phyloP scores from a whole-genome alignment of 92 coral and sea anemone species.

The Palythoa caribaeorum region DNA sequence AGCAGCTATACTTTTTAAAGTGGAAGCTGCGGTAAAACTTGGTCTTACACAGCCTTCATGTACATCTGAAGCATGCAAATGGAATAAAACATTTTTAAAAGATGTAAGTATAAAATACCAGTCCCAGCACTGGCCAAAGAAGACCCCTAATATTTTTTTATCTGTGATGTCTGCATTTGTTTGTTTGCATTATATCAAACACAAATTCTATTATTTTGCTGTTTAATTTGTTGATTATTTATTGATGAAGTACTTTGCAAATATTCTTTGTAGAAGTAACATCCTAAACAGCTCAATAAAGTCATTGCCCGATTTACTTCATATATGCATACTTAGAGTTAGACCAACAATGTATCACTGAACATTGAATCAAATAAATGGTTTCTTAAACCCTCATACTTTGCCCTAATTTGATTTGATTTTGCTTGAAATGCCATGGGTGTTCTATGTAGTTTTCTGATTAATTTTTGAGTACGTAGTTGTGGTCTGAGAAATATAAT shows the following conservation, averaged over 20 bases:
- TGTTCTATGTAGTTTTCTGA: not conserved
- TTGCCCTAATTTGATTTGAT: not conserved
- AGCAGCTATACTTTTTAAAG: conserved; percentile 7
- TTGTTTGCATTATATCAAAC: conserved; percentile 18
- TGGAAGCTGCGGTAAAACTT: conserved; percentile 6
- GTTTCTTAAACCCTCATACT: conserved; percentile 1
- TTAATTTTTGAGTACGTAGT: not conserved
- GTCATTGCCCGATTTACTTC: not conserved
- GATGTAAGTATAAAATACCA: conserved; percentile 18
- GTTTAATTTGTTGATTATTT: conserved; percentile 6
- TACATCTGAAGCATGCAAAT: not conserved
- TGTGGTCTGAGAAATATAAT: not conserved
- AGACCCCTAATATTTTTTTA: not conserved
- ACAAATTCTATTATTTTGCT: conserved; percentile 12
- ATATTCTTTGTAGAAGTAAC: conserved; percentile 7
- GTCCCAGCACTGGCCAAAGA: not conserved
- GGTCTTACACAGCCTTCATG: conserved; percentile 5
- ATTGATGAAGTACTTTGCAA: conserved; percentile 23
- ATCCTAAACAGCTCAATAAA: conserved; percentile 11
- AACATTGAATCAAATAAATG: conserved; percentile 14
- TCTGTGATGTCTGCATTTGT: not conserved
- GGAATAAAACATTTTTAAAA: conserved; percentile 2
- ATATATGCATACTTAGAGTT: conserved; percentile 15
- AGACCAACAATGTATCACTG: conserved; percentile 14
- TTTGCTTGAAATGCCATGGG: not conserved